Percentiles rank a stretch among this genome's conserved stretches.
Evolutionary conservation across 2,797 vertebrate species (phyloP).

Genomic region (Poeciliopsis paucimaculata): DNA sequence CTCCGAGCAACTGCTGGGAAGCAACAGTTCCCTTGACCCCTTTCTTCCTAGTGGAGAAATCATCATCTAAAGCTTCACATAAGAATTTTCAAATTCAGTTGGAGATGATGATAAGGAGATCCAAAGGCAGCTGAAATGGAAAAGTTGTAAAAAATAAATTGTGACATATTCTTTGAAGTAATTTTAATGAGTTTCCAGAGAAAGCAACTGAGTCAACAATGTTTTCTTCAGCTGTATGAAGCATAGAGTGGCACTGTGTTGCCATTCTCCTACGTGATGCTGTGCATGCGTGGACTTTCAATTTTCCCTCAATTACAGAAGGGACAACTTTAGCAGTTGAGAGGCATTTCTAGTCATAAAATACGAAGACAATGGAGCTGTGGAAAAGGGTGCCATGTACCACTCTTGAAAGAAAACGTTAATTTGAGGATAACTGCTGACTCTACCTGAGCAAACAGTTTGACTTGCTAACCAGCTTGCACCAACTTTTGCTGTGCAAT

Average conservation of each 20-base stretch:
- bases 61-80: not conserved
- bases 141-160: not conserved
- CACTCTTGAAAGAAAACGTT: not conserved
- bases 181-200: not conserved
- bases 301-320: not conserved
- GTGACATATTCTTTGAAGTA: not conserved
- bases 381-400: not conserved
- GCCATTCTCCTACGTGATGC: not conserved
- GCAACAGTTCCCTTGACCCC: not conserved
- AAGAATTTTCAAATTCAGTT: not conserved
- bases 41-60: not conserved
- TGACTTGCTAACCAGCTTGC: not conserved
- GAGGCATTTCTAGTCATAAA: not conserved
- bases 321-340: not conserved
- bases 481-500: not conserved
- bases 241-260: not conserved
- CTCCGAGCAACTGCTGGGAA: not conserved
- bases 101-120: not conserved
- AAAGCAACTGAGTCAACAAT: not conserved
- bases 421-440: not conserved
- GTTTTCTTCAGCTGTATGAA: not conserved
- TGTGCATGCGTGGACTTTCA: not conserved
- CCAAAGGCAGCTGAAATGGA: not conserved
- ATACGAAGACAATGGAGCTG: not conserved
- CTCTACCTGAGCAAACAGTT: not conserved